phyloP scores from a whole-genome alignment of 2,797 vertebrate genomes.

The Microhierax caerulescens region DNA sequence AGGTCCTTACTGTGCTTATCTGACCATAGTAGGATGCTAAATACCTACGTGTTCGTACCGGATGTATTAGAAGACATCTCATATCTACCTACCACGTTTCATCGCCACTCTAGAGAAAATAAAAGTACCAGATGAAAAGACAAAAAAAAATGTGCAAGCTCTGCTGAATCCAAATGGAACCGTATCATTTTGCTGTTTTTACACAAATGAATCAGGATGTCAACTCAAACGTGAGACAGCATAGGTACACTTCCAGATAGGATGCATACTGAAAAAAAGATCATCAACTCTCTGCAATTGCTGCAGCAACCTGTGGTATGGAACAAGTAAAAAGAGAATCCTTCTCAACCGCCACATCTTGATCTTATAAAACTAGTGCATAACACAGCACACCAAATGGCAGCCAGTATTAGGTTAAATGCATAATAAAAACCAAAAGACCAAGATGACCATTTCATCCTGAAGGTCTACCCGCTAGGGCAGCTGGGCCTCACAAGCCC shows the following conservation, averaged over 20 bases:
- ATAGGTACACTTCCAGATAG: neutral
- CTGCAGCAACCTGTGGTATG: neutral
- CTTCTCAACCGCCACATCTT: neutral
- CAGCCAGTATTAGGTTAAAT: neutral
- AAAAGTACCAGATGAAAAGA: neutral
- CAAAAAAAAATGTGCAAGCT: neutral
- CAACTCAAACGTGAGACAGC: rapidly evolving
- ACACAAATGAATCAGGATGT: neutral
- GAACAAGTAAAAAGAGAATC: neutral
- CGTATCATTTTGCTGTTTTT: neutral
- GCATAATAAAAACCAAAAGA: neutral
- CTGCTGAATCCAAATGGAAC: neutral
- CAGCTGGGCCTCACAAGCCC: rapidly evolving
- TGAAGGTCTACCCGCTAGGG: neutral
- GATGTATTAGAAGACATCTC: neutral
- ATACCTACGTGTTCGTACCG: rapidly evolving
- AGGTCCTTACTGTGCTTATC: neutral
- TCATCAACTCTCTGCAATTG: neutral
- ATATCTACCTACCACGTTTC: neutral
- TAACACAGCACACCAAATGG: neutral
- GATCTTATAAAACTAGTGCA: neutral
- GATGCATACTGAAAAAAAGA: neutral
- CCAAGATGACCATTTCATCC: neutral
- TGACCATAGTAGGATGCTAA: neutral
- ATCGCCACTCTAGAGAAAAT: neutral